Evolutionary conservation across 2,888 invertebrate species (phyloP), one percentile per base, ranked within the genome.

Genomic region (Antheraea assamensis): DNA sequence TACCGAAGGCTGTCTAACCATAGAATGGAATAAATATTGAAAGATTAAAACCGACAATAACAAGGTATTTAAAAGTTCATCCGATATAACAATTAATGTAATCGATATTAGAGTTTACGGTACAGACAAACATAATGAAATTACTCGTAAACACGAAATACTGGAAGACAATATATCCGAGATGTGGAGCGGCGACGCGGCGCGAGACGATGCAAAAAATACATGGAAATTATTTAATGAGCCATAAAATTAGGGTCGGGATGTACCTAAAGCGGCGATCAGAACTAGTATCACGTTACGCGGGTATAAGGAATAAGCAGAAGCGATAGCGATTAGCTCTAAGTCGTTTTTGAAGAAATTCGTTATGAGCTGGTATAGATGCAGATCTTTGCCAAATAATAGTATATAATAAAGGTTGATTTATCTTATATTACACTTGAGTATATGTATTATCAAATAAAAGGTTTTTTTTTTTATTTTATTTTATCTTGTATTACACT

Each of bases 161-260:
- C 77, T 77, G 81, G 79, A 78, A 82, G 84, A 81, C 79, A 82
- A 78, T 84, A 78, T 84, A 85, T 82, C 83, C 85, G 84, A 87
- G 88, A 88, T 2, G 58, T 24, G 58, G 30, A 4, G 61, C 27
- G 61, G 61, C 27, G 27, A 13, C 24, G 61, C 61, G 61, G 61
- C 30, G 61, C 79, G 88, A 86, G 83, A 87, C 82, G 78, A 81
- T 83, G 91, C 90, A 91, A 92, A 93, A 92, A 91, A 88, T 87
- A 92, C 89, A 86, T 85, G 84, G 83, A 84, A 85, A 88, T 89
- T 82, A 85, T 81, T 80, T 90, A 94, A 94, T 94, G 94, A 94
- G 93, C 84, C 90, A 89, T 85, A 86, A 94, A 94, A 94, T 94
- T 93, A 92, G 93, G 94, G 93, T 89, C 87, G 86, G 85, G 83